phyloP scores from a whole-genome alignment of 2,888 invertebrate species.

The Sympetrum striolatum region DNA sequence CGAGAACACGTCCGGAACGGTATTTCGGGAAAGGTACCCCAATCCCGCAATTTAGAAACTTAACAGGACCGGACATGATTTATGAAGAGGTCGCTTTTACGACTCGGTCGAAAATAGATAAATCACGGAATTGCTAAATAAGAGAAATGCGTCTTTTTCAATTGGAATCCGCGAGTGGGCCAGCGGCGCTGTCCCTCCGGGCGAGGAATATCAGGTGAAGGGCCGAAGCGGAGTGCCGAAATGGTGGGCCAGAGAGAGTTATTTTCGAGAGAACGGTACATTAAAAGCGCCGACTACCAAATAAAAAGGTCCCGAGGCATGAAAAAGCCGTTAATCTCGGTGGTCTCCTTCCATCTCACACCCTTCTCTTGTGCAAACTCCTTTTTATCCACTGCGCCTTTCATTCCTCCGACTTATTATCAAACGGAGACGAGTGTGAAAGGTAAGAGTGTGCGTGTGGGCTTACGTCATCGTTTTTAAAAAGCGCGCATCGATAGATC shows the following conservation, averaged over 20 bases:
- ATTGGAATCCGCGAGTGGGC: too few species aligned
- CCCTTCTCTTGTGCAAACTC: neutral
- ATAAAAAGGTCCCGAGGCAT: neutral
- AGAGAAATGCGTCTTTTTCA: too few species aligned
- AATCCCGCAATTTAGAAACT: too few species aligned
- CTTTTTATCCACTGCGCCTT: neutral
- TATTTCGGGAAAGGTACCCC: too few species aligned
- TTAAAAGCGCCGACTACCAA: neutral
- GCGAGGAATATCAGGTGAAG: neutral
- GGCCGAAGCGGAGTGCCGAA: neutral
- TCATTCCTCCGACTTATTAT: neutral
- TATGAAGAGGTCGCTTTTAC: too few species aligned
- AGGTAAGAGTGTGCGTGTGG: neutral
- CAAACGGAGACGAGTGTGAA: neutral
- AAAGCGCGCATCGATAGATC: neutral
- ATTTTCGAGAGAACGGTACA: neutral
- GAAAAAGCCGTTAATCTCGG: neutral
- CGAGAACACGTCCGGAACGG: too few species aligned
- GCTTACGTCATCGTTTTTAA: neutral
- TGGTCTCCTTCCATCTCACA: neutral
- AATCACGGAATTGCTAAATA: too few species aligned
- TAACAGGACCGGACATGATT: too few species aligned
- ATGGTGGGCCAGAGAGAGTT: neutral
- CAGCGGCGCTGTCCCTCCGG: neutral
- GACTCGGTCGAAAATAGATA: too few species aligned